Evolutionary conservation across 2,888 invertebrate species (phyloP).

Genomic region (Oasisia sp.): DNA sequence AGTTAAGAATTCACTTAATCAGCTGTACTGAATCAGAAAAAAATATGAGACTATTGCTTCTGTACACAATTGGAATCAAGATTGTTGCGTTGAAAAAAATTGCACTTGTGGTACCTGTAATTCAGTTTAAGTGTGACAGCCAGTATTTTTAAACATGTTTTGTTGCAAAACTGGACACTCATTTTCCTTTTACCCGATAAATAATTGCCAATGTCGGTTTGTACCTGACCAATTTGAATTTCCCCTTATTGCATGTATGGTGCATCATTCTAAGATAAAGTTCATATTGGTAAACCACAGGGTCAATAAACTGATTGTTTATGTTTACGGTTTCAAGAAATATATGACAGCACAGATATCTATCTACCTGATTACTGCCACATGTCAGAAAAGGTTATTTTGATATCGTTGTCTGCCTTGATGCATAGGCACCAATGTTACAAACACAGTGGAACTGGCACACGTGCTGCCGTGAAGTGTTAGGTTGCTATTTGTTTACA

Average conservation of each 20-base stretch:
- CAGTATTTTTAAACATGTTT: too few relatives aligned
- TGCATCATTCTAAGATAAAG: background rate
- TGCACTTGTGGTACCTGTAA: too few relatives aligned
- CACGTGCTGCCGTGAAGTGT: background rate
- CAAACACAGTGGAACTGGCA: background rate
- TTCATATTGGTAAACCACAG: background rate
- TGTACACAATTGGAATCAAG: background rate
- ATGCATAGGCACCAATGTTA: background rate
- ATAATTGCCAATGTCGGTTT: background rate
- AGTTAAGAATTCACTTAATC: too few relatives aligned
- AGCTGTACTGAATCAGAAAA: too few relatives aligned
- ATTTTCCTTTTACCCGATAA: background rate
- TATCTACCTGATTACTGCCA: background rate
- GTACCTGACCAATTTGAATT: background rate
- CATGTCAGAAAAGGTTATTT: background rate
- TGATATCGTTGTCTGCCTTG: background rate
- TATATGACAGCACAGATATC: background rate
- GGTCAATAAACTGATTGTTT: background rate
- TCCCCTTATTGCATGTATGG: background rate
- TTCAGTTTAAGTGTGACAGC: too few relatives aligned
- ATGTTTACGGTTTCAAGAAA: background rate
- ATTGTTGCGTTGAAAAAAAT: background rate
- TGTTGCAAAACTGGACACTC: background rate
- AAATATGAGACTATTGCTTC: too few relatives aligned
- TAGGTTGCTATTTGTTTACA: slow-evolving; percentile 2